Base-by-base conservation (phyloP, 2,113 vertebrate species). In the Mastomys natalensis region DNA sequence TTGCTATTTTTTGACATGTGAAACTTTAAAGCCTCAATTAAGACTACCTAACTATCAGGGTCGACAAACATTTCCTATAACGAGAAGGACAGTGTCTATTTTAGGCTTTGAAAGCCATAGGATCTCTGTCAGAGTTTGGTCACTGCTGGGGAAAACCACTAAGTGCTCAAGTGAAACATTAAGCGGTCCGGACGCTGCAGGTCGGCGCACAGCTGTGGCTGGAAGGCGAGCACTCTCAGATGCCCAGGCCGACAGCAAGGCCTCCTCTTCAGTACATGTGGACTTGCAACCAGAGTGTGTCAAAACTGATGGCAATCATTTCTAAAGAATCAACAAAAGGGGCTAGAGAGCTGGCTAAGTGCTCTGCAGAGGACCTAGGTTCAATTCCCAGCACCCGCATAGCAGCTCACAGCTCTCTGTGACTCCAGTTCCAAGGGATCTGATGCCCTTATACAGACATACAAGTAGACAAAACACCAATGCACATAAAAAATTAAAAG, bases 291-390 rank as follows among this genome's bases (percentile, higher is more conserved):
- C 91, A 88, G 8, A 72, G 9, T 55, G 60, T 13, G 43, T 1
- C 34, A 58, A 43, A 58, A 82, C 13, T 72, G 11, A 55, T 17
- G 29, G 48, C 9, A 43, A 87, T 43, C 66, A 85, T 72, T 85
- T 73, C 34, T 94, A 87, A 90, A 72, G 24, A 76, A 11, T 86
- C 84, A 70, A 37, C 66, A n/a, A 94, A 95, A 55, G 64, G 31
- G 66, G 66, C 34, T 0, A 68, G 66, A 37, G 31, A 68, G 31
- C 66, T 16, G 5, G 66, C 66, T 68, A 31, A 16, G 66, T 34
- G 4, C 5, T 68, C 66, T 68, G 7, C 66, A 68, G 29, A 68
- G 31, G 31, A 68, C 66, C 31, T 68, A 15, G 64, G 66, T 68
- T 37, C 66, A 37, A 68, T 68, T 68, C 31, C 66, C 31, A 68